Conservation (phyloP, 2,797 vertebrate species). For the Coracias cyanogaster region DNA sequence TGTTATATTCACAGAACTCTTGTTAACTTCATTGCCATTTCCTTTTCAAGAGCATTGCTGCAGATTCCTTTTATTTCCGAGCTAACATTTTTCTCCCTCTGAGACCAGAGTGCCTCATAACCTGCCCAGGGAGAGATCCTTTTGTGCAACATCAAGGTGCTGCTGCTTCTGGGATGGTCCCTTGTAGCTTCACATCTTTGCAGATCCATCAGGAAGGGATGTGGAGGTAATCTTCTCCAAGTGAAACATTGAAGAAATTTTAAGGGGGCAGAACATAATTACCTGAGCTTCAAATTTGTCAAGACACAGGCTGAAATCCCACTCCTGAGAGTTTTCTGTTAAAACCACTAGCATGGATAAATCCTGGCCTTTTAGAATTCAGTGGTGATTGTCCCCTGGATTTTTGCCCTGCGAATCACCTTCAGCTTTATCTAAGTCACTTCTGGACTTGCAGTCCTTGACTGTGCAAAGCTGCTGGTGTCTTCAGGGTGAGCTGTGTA, state of each 20-base stretch:
- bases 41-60: neutral
- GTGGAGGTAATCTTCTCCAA: neutral
- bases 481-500: neutral
- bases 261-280: neutral
- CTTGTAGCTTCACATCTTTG: neutral
- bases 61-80: neutral
- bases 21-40: neutral
- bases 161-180: neutral
- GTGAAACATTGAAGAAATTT: constrained; percentile 15
- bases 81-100: neutral
- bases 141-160: neutral
- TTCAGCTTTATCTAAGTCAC: neutral
- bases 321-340: neutral
- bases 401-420: neutral
- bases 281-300: constrained; percentile 2
- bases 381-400: neutral
- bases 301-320: neutral
- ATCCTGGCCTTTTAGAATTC: neutral
- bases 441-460: neutral
- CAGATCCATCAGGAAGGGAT: neutral
- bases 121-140: neutral
- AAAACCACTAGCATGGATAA: neutral
- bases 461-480: neutral
- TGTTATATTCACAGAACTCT: neutral
- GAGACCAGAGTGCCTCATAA: neutral